These are phyloP conservation scores for Candoia aspera DNA, from an alignment of 2,113 vertebrate species.

Conservation along the genomic window DNA sequence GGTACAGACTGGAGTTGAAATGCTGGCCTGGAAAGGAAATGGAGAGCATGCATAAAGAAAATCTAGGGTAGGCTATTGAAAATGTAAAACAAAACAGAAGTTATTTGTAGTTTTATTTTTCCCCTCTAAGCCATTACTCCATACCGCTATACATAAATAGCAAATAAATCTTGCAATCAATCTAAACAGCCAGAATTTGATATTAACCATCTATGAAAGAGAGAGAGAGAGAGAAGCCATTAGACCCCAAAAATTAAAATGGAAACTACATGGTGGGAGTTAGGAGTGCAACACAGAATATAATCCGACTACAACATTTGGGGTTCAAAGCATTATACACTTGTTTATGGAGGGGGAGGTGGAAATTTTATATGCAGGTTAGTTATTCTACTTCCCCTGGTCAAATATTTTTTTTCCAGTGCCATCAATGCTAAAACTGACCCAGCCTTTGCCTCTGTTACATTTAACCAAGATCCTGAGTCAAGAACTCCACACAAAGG, in stretches of 20 bases:
- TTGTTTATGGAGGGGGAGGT: not conserved
- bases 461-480: constrained; percentile 21
- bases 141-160: not conserved
- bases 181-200: not conserved
- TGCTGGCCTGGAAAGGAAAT: no score
- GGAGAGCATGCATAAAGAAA: not conserved
- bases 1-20: not conserved
- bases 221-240: not conserved
- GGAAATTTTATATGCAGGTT: not conserved
- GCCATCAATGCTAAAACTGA: not conserved
- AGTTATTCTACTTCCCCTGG: not conserved
- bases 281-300: not conserved
- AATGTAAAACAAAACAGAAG: not conserved
- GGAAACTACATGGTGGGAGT: not conserved
- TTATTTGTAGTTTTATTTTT: constrained; percentile 24
- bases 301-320: not conserved
- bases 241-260: not conserved
- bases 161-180: not conserved
- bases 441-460: not conserved
- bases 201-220: not conserved
- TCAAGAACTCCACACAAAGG: constrained; percentile 48
- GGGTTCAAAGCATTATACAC: not conserved
- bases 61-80: not conserved
- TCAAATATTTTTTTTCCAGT: not conserved
- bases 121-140: constrained; percentile 12